Conservation (phyloP, 2,888 invertebrate species). For the Melanchra persicariae region DNA sequence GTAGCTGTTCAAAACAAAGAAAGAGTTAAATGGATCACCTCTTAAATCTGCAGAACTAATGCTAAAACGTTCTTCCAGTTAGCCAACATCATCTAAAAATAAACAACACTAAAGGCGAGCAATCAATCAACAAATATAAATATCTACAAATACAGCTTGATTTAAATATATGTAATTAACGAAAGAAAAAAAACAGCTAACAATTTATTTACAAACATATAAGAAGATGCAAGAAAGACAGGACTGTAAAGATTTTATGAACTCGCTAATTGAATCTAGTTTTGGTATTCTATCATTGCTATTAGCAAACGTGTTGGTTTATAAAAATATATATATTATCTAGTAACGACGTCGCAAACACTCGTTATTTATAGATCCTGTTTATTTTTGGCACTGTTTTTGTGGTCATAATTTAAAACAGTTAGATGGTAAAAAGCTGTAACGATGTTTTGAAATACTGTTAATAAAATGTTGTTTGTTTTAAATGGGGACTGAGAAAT, state of each 20-base stretch:
- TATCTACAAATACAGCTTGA: slow-evolving; percentile 17
- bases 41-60: too few relatives aligned
- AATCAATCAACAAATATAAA: slow-evolving; percentile 31
- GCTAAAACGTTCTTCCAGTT: too few relatives aligned
- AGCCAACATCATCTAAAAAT: background rate
- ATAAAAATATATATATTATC: slow-evolving; percentile 23
- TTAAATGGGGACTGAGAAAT: background rate
- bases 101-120: background rate
- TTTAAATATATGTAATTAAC: slow-evolving; percentile 13
- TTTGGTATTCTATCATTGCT: slow-evolving; percentile 35
- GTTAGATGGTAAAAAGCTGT: slow-evolving; percentile 15
- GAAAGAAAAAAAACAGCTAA: background rate
- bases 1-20: too few relatives aligned
- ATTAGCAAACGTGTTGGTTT: slow-evolving; percentile 19
- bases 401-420: slow-evolving; percentile 29
- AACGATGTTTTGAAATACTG: slow-evolving; percentile 1
- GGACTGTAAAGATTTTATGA: slow-evolving; percentile 36
- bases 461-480: slow-evolving; percentile 7
- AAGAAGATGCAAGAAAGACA: background rate
- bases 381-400: slow-evolving; percentile 13
- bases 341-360: slow-evolving; percentile 26
- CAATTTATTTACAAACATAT: slow-evolving; percentile 1
- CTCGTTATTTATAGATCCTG: slow-evolving; percentile 49
- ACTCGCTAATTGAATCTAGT: slow-evolving; percentile 42
- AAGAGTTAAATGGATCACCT: too few relatives aligned